A percentile compares a stretch with the other conserved stretches of the same genome.
phyloP scores from a whole-genome alignment of 2,797 vertebrate species.

The Gouania willdenowi region DNA sequence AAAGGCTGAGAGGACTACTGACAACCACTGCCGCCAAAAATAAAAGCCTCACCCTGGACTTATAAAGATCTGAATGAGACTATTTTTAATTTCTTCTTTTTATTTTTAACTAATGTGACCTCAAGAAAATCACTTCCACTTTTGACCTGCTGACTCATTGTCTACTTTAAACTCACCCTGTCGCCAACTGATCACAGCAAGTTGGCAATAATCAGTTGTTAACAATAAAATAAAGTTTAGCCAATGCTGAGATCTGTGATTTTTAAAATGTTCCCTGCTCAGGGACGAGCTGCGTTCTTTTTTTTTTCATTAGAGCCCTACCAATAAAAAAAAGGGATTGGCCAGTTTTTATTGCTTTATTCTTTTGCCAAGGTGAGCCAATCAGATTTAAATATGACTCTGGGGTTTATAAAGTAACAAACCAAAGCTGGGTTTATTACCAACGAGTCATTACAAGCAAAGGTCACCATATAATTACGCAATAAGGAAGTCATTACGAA shows the following conservation, averaged over 20 bases:
- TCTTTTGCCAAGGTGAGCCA: slow-evolving; percentile 14
- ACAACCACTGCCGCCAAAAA: slow-evolving; percentile 12
- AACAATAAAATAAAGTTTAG: too few relatives aligned
- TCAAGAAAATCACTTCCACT: slow-evolving; percentile 47
- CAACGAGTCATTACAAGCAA: neutral
- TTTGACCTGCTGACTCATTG: slow-evolving; percentile 21
- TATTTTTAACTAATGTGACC: slow-evolving; percentile 38
- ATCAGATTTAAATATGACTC: slow-evolving; percentile 7
- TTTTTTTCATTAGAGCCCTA: too few relatives aligned
- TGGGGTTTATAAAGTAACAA: slow-evolving; percentile 16
- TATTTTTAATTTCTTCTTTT: slow-evolving; percentile 44
- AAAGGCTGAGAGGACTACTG: slow-evolving; percentile 28
- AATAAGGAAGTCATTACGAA: too few relatives aligned
- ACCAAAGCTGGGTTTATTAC: neutral
- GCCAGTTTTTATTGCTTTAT: too few relatives aligned
- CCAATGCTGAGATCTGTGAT: too few relatives aligned
- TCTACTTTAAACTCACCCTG: slow-evolving; percentile 7
- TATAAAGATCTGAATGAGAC: slow-evolving; percentile 24
- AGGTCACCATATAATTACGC: too few relatives aligned
- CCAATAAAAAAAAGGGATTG: too few relatives aligned
- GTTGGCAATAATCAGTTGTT: too few relatives aligned
- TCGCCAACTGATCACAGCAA: slow-evolving; percentile 21
- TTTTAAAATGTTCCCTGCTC: too few relatives aligned
- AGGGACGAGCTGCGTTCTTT: too few relatives aligned
- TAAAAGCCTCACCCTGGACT: slow-evolving; percentile 38